These are phyloP conservation scores for Ips typographus DNA, from an alignment of 1,140 invertebrate species.

Conservation along the genomic window DNA sequence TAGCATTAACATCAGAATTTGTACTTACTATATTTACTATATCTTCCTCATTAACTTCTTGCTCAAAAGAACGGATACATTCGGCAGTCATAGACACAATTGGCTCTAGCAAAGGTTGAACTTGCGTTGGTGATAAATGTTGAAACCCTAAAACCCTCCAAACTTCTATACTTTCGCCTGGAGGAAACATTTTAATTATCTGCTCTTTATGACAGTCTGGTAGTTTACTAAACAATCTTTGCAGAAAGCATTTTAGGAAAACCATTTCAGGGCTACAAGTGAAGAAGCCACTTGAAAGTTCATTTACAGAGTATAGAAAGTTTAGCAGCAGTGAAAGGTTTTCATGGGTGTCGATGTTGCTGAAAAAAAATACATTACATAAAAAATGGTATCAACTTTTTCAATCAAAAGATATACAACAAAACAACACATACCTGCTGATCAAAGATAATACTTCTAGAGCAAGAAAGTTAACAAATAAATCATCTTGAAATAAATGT, in stretches of 20 bases:
- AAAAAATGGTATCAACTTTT: not conserved
- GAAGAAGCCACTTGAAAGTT: constrained; percentile 10
- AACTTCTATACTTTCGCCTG: constrained; percentile 12
- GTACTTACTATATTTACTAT: constrained; percentile 22
- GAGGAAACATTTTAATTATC: constrained; percentile 13
- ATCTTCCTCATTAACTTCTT: constrained; percentile 1
- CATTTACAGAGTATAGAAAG: constrained; percentile 14
- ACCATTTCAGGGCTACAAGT: constrained; percentile 17
- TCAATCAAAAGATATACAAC: not conserved
- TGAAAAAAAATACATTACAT: constrained; percentile 8
- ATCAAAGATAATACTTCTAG: constrained; percentile 19
- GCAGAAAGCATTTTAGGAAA: constrained; percentile 13
- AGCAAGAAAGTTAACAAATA: constrained; percentile 3
- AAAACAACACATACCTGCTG: constrained; percentile 7
- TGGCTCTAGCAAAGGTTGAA: constrained; percentile 1
- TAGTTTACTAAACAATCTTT: constrained; percentile 15
- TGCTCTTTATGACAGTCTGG: constrained; percentile 16
- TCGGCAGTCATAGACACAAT: constrained; percentile 5
- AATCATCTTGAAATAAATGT: constrained; percentile 18
- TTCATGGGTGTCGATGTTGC: constrained; percentile 15
- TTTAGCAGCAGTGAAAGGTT: constrained; percentile 15
- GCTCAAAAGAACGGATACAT: not conserved
- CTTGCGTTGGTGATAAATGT: not conserved
- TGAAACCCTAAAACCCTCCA: constrained; percentile 24
- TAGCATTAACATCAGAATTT: not conserved